Conservation (phyloP, 1,140 invertebrate genomes). For the Drosophila bocki region DNA sequence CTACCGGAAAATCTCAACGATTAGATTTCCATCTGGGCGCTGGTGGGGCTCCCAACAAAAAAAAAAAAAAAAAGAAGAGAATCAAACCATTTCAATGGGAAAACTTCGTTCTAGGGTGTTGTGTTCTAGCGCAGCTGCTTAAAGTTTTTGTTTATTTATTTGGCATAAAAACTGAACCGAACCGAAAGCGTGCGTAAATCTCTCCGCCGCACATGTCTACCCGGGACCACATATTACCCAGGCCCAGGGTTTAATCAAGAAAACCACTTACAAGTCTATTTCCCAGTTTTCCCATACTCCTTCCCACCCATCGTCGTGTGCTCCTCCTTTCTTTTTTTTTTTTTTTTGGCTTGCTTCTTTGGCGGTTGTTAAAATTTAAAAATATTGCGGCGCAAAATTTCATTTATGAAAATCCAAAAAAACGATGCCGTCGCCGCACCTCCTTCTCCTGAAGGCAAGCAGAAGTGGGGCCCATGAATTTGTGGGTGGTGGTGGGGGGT, state of each 20-base stretch:
- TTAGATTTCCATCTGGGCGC: conserved; percentile 29
- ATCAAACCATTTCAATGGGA: conserved; percentile 19
- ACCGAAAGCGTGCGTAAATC: conserved; percentile 50
- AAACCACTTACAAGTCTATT: conserved; percentile 73
- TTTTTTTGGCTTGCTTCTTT: conserved; percentile 1
- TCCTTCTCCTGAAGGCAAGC: background rate
- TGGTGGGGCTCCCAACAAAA: background rate
- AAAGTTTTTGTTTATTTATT: conserved; percentile 12
- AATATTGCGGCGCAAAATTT: conserved; percentile 76
- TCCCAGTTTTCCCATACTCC: conserved; percentile 16
- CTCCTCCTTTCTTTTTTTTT: background rate
- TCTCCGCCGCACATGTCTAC: conserved; percentile 40
- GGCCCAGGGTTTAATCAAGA: conserved; percentile 69
- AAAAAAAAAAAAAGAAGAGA: conserved; percentile 1
- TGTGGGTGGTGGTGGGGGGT: background rate
- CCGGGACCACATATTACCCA: conserved; percentile 28
- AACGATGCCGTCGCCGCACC: conserved; percentile 12
- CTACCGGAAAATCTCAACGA: conserved; percentile 40
- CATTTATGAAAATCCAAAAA: conserved; percentile 66
- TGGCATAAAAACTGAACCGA: conserved; percentile 11
- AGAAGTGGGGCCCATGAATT: background rate
- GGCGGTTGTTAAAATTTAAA: conserved; percentile 63
- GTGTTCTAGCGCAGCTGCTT: conserved; percentile 13
- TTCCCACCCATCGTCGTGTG: too few relatives aligned
- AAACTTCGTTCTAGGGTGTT: conserved; percentile 50